Base-by-base conservation (phyloP, 2,797 vertebrate genomes). In the Gymnothorax javanicus region DNA sequence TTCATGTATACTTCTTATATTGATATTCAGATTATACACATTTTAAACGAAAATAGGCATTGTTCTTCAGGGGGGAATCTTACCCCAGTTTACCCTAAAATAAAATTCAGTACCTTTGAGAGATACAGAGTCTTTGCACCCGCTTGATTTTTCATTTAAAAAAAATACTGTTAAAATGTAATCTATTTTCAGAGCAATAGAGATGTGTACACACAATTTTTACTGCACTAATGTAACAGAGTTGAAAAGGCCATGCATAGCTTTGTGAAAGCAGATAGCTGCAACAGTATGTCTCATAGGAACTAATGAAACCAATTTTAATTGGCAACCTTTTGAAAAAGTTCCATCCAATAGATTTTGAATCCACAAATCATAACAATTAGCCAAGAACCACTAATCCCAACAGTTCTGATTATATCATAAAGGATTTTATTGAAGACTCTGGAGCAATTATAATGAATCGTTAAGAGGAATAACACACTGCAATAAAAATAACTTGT, bases 81-180 rank as follows among this genome's bases (percentile, higher is more conserved):
- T 43, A 43, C 33, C 33, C 33, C 33, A 43, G 33, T 43, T 43
- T 43, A 43, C 43, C 60, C 83, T 33, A 86, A 85, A n/a, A 56
- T 62, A 85, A 82, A 85, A 27, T 62, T 50, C 84, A 87, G 83
- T 83, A 71, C 73, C 85, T 79, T 60, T 52, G 20, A 25, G 43
- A 87, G 86, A 87, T 84, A 87, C 85, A 85, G 82, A 33, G 82
- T 23, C 60, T 59, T 87, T 67, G n/a, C 60, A 88, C 62, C 43
- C 87, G 85, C 87, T 87, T 79, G 27, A 57, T 79, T 58, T 84
- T 58, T 64, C 87, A 82, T 84, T 20, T 64, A 85, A 79, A 69
- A 73, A 43, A 52, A 59, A 85, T 87, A 87, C 88, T 2, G 2
- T 90, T 89, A 91, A 90, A 90, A 89, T 77, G 85, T 89, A 89